Conservation (phyloP, 1,140 invertebrate genomes). For the Calosoma granatense region DNA sequence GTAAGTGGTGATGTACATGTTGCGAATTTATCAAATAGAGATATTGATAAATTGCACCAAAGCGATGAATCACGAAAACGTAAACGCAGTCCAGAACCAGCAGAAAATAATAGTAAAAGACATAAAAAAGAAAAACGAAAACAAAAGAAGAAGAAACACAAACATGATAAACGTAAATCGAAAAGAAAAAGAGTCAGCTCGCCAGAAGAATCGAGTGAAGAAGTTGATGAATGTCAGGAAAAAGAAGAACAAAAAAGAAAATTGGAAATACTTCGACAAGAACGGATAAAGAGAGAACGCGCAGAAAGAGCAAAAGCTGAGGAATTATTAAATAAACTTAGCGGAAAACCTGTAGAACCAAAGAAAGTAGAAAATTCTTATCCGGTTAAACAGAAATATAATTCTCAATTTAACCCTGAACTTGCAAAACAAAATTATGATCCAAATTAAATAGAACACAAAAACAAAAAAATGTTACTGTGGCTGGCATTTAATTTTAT, state of each 20-base stretch:
- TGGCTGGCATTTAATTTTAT: too few species aligned
- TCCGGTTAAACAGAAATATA: slow-evolving; percentile 63
- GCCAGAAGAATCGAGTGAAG: slow-evolving; percentile 21
- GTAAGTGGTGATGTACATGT: slow-evolving; percentile 12
- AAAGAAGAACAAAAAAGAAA: slow-evolving; percentile 37
- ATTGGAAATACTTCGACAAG: slow-evolving; percentile 65
- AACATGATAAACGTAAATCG: slow-evolving; percentile 13
- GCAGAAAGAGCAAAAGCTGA: slow-evolving; percentile 63
- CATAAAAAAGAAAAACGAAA: slow-evolving; percentile 36
- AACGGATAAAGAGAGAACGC: slow-evolving; percentile 68
- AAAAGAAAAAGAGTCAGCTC: not conserved
- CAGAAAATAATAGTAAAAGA: slow-evolving; percentile 28
- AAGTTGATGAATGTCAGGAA: slow-evolving; percentile 15
- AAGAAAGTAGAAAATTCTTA: slow-evolving; percentile 25
- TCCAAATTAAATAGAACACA: not conserved
- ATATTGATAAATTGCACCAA: slow-evolving; percentile 6
- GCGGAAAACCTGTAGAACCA: slow-evolving; percentile 35
- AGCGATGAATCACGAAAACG: slow-evolving; percentile 16
- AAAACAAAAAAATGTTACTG: too few species aligned
- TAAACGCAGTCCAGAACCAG: slow-evolving; percentile 13
- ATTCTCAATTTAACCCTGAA: slow-evolving; percentile 88
- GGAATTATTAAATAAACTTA: slow-evolving; percentile 53
- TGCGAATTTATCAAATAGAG: slow-evolving; percentile 18
- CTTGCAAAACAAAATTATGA: slow-evolving; percentile 67
- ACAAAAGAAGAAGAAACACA: slow-evolving; percentile 23